A percentile compares a stretch with the other conserved stretches of the same genome.
Evolutionary conservation across 2,797 vertebrate genomes (phyloP).

Genomic region (Gorsachius magnificus): DNA sequence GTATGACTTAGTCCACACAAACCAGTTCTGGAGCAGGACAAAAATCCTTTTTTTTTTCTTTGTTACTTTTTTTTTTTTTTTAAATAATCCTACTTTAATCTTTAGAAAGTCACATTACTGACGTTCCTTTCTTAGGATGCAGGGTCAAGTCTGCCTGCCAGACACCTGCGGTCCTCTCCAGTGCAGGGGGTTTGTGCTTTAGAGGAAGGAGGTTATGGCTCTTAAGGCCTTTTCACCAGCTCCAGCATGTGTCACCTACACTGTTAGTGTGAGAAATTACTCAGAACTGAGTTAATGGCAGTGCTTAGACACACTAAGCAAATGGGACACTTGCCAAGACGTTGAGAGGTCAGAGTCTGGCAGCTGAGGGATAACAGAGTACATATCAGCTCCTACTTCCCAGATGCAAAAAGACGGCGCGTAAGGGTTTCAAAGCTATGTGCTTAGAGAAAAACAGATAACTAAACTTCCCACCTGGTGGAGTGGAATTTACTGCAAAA

Average conservation of each 20-base stretch:
- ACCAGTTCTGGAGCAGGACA: not conserved
- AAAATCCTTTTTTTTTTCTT: not conserved
- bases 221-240: not conserved
- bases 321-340: not conserved
- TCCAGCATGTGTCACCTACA: not conserved
- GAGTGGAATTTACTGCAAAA: not conserved
- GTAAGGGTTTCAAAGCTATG: not conserved
- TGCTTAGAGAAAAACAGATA: not conserved
- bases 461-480: not conserved
- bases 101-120: no score
- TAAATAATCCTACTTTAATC: no score
- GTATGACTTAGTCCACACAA: not conserved
- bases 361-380: not conserved
- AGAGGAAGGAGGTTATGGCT: not conserved
- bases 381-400: not conserved
- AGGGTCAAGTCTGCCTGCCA: not conserved
- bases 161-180: not conserved
- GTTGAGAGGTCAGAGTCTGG: not conserved
- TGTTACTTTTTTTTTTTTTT: not conserved
- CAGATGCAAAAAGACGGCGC: not conserved
- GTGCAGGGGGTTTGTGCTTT: not conserved
- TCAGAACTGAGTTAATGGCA: not conserved
- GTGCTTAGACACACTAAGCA: not conserved
- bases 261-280: conserved; percentile 6
- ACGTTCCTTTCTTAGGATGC: not conserved